Evolutionary conservation across 2,797 vertebrate species (phyloP).

Genomic region (Periophthalmus magnuspinnatus): DNA sequence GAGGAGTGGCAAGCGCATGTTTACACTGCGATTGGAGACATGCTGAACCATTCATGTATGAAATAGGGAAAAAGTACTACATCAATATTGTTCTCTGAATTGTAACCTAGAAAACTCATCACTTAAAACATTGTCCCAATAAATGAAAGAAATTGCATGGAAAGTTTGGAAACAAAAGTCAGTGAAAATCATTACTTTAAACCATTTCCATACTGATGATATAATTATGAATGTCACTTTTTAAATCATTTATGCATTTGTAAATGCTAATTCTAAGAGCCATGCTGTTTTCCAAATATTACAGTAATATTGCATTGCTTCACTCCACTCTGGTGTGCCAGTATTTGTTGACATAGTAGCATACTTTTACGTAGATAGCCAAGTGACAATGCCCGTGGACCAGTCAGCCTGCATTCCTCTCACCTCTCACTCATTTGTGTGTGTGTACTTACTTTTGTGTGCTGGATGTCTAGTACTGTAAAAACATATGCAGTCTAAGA

Average conservation of each 20-base stretch:
- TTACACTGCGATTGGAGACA: conserved; percentile 12
- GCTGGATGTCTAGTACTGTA: conserved; percentile 15
- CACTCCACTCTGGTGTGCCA: conserved; percentile 9
- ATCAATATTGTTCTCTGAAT: not conserved
- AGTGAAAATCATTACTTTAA: not conserved
- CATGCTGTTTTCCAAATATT: conserved; percentile 1
- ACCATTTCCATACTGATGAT: not conserved
- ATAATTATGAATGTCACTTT: not conserved
- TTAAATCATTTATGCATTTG: not conserved
- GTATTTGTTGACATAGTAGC: not conserved
- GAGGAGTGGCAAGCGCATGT: conserved; percentile 16
- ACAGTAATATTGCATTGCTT: not conserved
- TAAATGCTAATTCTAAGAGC: not conserved
- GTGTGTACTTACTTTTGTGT: conserved; percentile 22
- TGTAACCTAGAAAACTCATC: not conserved
- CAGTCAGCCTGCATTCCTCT: conserved; percentile 57
- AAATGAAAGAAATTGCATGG: not conserved
- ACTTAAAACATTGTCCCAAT: not conserved
- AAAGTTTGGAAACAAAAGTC: not conserved
- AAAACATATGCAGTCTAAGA: conserved; percentile 1
- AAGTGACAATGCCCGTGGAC: conserved; percentile 32
- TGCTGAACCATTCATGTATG: conserved; percentile 17
- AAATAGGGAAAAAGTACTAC: conserved; percentile 11
- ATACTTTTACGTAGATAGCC: conserved; percentile 1
- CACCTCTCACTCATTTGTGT: conserved; percentile 7